These are phyloP conservation scores for Serripes groenlandicus DNA, from an alignment of 2,888 invertebrate species.

Conservation along the genomic window DNA sequence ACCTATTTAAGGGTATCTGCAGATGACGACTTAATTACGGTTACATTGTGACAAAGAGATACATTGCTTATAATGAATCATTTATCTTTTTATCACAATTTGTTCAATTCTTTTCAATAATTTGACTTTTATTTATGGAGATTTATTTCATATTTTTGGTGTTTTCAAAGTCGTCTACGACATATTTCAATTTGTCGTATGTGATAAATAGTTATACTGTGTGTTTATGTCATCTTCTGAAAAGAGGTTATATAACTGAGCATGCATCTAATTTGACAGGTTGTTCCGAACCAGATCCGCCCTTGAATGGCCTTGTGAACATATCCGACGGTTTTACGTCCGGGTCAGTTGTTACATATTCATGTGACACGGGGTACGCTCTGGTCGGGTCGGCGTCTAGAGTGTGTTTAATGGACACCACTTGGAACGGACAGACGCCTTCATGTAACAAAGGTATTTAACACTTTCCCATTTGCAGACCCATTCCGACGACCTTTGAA, in stretches of 20 bases:
- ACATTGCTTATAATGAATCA: neutral
- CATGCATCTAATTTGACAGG: no score
- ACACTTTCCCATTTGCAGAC: neutral
- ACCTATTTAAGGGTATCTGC: neutral
- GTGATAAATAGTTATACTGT: no score
- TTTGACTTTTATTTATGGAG: no score
- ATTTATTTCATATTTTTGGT: no score
- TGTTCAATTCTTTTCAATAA: no score
- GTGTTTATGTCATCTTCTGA: no score
- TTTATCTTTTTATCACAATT: neutral
- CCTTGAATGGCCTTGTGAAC: constrained; percentile 33
- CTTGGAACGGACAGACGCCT: constrained; percentile 34
- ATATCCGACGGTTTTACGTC: constrained; percentile 6
- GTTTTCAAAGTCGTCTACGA: no score
- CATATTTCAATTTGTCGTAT: no score
- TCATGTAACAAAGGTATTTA: constrained; percentile 27
- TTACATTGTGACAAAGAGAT: neutral
- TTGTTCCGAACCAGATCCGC: constrained; percentile 18
- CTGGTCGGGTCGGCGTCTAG: constrained; percentile 18
- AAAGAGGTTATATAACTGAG: no score
- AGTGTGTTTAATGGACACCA: constrained; percentile 16
- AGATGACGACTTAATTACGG: neutral
- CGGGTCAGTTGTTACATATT: constrained; percentile 9
- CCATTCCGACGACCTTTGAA: neutral
- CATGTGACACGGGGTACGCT: constrained; percentile 28